Evolutionary conservation across 1,140 invertebrate genomes (phyloP), one percentile per base, ranked within the genome.

Genomic region (Kradibia gibbosae): DNA sequence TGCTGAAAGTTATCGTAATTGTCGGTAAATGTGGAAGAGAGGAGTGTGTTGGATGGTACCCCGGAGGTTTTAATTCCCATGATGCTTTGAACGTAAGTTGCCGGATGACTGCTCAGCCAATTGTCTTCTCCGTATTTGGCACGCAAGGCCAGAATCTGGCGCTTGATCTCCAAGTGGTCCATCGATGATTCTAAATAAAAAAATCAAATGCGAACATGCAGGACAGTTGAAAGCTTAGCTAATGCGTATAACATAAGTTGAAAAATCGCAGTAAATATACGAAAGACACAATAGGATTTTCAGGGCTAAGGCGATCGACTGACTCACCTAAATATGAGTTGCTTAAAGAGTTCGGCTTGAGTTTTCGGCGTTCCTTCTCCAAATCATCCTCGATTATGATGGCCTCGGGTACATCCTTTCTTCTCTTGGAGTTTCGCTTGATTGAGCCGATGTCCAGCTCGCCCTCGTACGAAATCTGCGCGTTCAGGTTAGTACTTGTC

Each of bases 161-260:
- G 92, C 83, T 94, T 94, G 0, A 92, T 93, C 84, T 93, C 92
- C 65, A 94, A 87, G 85, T 94, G 92, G 73, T 92, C 90, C 36
- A 85, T 87, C 22, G 89, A 90, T 22, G 85, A 79, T 67, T 88
- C 89, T 88, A 80, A 34, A 55, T 20, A 83, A 28, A 48, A 48
- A 48, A 48, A 48, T 17, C 17, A 17, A 48, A 48, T 48, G 17
- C 7, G 45, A 7, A 17, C 45, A 17, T 48, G 45, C 45, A 10
- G 45, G 45, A 53, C 36, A 67, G 50, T 62, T 65, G 7, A 45
- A 53, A 53, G 22, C n/a, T 80, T 57, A 72, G 42, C 34, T 15
- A 55, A 11, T 39, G 10, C 15, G n/a, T 7, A n/a, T 48, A 48
- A 48, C 7, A 45, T 45, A 8, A n/a, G n/a, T n/a, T n/a, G n/a